Evolutionary conservation across 64 coral and sea anemone genomes (phyloP), one percentile per base, ranked within the genome.

Genomic region (Pocillopora damicornis): DNA sequence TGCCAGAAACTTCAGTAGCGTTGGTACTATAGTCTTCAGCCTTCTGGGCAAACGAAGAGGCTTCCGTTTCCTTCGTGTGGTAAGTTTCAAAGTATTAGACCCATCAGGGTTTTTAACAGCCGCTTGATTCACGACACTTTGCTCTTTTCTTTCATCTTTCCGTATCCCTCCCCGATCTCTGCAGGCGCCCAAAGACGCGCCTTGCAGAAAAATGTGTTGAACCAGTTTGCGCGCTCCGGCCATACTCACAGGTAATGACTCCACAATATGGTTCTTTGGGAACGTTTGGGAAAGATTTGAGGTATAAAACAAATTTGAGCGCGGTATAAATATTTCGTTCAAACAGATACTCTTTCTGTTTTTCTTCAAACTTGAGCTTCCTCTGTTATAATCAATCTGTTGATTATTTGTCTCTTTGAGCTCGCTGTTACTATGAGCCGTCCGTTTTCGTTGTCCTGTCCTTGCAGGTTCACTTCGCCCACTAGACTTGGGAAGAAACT

Each of bases 231-330:
- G 34, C 22, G 83, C 88, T 58, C 90, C 88, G 59, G 56, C 63
- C 34, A 82, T 93, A 69, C 91, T 93, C 8, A 85, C 82, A 45
- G 73, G 63, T 56, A 30, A 60, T 13, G 75, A 77, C 59, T 89
- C 71, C n/a, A 96, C 66, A 61, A 93, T 69, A 79, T 96, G 91
- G 15, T 61, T 67, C 20, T 86, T 78, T 59, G 94, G 91, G 14
- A 96, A 26, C 14, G 42, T 62, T 51, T 96, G 66, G 11, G 71
- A 56, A 12, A 90, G 72, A 59, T 79, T 93, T 56, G 88, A 86
- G 1, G 94, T 80, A 12, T 88, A 96, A 73, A 89, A 78, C 23
- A 96, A 1, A 5, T 38, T 85, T 85, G 81, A 25, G 58, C 61
- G 65, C 15, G 81, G 81, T 22, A 85, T n/a, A 6, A 25, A 85